These are phyloP conservation scores for Trichopria drosophilae DNA, from an alignment of 2,888 invertebrate genomes.

Conservation along the genomic window DNA sequence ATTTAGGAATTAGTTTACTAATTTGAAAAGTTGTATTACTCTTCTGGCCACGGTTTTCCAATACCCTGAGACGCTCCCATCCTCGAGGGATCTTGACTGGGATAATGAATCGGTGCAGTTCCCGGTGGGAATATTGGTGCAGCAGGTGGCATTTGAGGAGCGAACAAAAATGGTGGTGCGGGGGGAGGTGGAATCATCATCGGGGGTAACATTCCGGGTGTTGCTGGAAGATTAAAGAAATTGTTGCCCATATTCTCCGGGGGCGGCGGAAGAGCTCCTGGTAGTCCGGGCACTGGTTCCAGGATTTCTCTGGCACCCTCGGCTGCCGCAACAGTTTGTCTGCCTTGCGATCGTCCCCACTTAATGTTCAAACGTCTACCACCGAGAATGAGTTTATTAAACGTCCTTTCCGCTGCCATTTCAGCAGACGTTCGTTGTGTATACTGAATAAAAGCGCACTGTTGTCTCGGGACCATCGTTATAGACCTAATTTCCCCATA, in stretches of 20 bases:
- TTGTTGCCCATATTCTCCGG: slow-evolving; percentile 68
- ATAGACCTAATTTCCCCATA: slow-evolving; percentile 96
- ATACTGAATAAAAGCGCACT: slow-evolving; percentile 97
- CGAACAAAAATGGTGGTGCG: slow-evolving; percentile 57
- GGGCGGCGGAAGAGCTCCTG: slow-evolving; percentile 69
- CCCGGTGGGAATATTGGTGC: slow-evolving; percentile 60
- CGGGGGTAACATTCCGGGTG: slow-evolving; percentile 52
- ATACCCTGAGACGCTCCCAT: slow-evolving; percentile 70
- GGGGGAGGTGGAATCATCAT: slow-evolving; percentile 60
- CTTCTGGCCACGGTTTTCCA: slow-evolving; percentile 57
- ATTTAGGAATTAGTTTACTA: no score
- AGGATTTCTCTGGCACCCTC: slow-evolving; percentile 63
- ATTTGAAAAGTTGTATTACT: slow-evolving; percentile 32
- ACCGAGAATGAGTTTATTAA: slow-evolving; percentile 85
- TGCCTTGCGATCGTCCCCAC: slow-evolving; percentile 95
- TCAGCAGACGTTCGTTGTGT: slow-evolving; percentile 89
- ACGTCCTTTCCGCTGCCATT: slow-evolving; percentile 91
- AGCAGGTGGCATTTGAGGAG: slow-evolving; percentile 57
- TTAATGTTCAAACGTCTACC: slow-evolving; percentile 93
- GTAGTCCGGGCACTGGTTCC: slow-evolving; percentile 79
- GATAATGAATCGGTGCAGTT: slow-evolving; percentile 81
- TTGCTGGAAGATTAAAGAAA: slow-evolving; percentile 68
- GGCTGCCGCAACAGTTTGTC: slow-evolving; percentile 61
- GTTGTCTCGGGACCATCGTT: slow-evolving; percentile 88
- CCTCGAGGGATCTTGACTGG: slow-evolving; percentile 94